These are phyloP conservation scores for Rhabdornis inornatus DNA, from an alignment of 2,113 vertebrate genomes.

Conservation along the genomic window DNA sequence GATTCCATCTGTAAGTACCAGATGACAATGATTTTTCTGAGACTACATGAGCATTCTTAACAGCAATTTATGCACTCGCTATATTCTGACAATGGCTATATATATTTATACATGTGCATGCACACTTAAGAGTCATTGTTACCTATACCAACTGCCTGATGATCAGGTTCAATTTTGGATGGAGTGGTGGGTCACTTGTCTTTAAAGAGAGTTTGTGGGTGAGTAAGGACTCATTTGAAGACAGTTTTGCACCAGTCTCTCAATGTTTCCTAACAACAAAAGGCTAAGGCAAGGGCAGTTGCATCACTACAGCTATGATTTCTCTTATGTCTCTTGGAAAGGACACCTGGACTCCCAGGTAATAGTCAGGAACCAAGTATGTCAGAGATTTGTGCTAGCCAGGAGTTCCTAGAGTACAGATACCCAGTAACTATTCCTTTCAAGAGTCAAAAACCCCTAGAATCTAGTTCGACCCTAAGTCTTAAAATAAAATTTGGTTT, in stretches of 20 bases:
- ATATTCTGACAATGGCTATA: not conserved
- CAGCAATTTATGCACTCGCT: not conserved
- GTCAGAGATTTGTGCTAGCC: not conserved
- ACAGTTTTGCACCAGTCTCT: not conserved
- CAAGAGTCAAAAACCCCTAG: fast-evolving
- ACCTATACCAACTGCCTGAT: not conserved
- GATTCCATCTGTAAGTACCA: not conserved
- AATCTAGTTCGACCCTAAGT: not conserved
- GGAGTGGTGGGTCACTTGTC: not conserved
- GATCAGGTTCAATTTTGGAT: not conserved
- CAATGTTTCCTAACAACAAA: not conserved
- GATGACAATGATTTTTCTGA: not conserved
- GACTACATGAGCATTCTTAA: not conserved
- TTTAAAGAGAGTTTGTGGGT: not conserved
- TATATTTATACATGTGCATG: fast-evolving
- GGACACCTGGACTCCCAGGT: not conserved
- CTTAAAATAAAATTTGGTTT: not conserved
- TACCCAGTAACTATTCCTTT: not conserved
- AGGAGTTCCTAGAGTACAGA: not conserved
- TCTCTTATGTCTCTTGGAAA: not conserved
- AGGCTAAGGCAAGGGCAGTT: not conserved
- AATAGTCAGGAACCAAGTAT: not conserved
- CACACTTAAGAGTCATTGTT: fast-evolving
- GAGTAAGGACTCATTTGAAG: not conserved
- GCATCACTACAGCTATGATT: not conserved